These are phyloP conservation scores for Drosophila peninsularis DNA, from an alignment of 2,888 invertebrate genomes.

Conservation along the genomic window DNA sequence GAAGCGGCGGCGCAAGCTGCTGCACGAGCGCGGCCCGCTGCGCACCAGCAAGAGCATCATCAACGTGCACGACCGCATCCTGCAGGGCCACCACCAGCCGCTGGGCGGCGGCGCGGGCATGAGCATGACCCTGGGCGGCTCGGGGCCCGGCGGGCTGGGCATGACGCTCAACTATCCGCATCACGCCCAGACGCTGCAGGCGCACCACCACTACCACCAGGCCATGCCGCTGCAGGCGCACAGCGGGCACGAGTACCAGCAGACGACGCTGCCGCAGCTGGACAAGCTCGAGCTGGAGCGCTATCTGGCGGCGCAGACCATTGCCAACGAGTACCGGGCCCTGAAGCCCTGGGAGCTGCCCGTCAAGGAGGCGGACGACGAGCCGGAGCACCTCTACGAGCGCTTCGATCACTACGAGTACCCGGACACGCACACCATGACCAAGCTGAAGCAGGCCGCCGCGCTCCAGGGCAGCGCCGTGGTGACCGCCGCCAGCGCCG, in stretches of 20 bases:
- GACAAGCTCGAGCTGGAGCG: conserved; percentile 85
- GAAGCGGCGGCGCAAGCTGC: conserved; percentile 83
- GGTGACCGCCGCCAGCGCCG: conserved; percentile 9
- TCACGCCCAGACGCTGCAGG: conserved; percentile 78
- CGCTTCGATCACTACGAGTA: conserved; percentile 85
- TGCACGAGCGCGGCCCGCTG: conserved; percentile 82
- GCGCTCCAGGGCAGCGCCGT: conserved; percentile 43
- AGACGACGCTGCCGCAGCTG: conserved; percentile 80
- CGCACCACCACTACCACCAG: conserved; percentile 79
- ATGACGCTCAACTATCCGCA: conserved; percentile 77
- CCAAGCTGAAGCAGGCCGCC: conserved; percentile 75
- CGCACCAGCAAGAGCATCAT: conserved; percentile 83
- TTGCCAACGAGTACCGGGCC: conserved; percentile 84
- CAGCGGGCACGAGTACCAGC: conserved; percentile 71
- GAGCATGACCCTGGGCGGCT: conserved; percentile 65
- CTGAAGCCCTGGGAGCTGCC: conserved; percentile 84
- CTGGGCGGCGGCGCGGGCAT: conserved; percentile 72
- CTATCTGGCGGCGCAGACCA: conserved; percentile 84
- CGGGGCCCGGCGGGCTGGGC: conserved; percentile 39
- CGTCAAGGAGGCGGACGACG: conserved; percentile 83
- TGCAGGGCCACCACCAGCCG: conserved; percentile 83
- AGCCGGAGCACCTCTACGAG: conserved; percentile 85
- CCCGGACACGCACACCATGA: conserved; percentile 85
- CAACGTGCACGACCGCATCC: conserved; percentile 84
- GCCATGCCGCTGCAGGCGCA: conserved; percentile 73